These are phyloP conservation scores for Pardalotus punctatus DNA, from an alignment of 2,113 vertebrate species.

Conservation along the genomic window DNA sequence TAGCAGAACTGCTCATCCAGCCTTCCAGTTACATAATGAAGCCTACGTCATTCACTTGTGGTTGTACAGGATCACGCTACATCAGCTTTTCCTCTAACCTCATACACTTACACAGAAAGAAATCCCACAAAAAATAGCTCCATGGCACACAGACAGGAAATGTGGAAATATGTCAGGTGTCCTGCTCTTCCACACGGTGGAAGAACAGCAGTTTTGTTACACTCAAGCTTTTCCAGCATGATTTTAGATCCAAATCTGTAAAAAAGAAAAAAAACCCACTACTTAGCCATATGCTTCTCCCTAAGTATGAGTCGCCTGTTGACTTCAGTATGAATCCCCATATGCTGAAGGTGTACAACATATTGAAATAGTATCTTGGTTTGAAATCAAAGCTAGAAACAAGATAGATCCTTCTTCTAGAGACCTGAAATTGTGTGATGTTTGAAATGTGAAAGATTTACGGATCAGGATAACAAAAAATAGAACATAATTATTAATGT, in stretches of 20 bases:
- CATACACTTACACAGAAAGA: not conserved
- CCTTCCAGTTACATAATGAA: not conserved
- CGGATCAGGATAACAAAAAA: not conserved
- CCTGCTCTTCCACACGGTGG: not conserved
- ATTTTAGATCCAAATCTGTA: not conserved
- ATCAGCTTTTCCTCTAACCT: not conserved
- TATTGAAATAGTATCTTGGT: not conserved
- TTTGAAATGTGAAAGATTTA: not conserved
- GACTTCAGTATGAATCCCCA: not conserved
- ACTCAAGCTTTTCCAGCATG: not conserved
- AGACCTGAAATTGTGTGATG: not conserved
- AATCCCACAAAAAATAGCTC: not conserved
- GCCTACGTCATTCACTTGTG: not conserved
- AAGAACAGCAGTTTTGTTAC: not conserved
- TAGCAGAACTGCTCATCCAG: not conserved
- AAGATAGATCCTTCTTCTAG: not conserved
- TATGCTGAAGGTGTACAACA: conserved; percentile 5
- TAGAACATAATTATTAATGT: not conserved
- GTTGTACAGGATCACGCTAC: not conserved
- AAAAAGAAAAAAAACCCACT: not conserved
- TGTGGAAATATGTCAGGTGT: not conserved
- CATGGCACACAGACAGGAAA: not conserved
- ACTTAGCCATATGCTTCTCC: not conserved
- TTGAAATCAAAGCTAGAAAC: not conserved
- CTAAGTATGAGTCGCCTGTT: conserved; percentile 26